phyloP scores from a whole-genome alignment of 2,113 vertebrate genomes.

The Formicarius rufipectus region DNA sequence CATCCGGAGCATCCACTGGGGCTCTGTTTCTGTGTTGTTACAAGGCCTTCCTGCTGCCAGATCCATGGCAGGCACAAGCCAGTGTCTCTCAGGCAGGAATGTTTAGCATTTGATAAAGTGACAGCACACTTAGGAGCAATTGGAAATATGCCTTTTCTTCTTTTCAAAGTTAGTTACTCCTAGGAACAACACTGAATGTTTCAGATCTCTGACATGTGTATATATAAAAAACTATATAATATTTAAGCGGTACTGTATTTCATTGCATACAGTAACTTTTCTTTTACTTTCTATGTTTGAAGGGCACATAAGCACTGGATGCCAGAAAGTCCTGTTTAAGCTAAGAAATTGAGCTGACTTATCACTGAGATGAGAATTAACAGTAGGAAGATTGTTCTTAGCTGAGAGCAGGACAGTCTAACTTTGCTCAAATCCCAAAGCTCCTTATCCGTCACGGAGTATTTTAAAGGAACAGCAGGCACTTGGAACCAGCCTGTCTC shows the following conservation, averaged over 20 bases:
- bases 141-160: background rate
- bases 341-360: background rate
- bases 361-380: background rate
- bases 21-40: background rate
- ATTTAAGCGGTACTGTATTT: background rate
- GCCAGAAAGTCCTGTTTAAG: background rate
- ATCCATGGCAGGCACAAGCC: background rate
- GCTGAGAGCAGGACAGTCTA: background rate
- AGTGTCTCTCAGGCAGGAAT: background rate
- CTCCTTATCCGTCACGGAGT: background rate
- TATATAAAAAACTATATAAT: background rate
- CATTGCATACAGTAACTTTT: background rate
- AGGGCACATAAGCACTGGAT: background rate
- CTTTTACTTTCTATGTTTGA: background rate
- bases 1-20: background rate
- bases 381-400: background rate
- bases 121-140: background rate
- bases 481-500: background rate
- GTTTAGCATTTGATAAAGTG: background rate
- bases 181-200: background rate
- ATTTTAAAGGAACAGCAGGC: background rate
- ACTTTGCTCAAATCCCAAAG: background rate
- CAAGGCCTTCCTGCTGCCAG: background rate
- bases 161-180: background rate
- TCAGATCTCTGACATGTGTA: background rate